These are phyloP conservation scores for Lasaia peninsularis DNA, from an alignment of 1,140 invertebrate genomes.

Conservation along the genomic window DNA sequence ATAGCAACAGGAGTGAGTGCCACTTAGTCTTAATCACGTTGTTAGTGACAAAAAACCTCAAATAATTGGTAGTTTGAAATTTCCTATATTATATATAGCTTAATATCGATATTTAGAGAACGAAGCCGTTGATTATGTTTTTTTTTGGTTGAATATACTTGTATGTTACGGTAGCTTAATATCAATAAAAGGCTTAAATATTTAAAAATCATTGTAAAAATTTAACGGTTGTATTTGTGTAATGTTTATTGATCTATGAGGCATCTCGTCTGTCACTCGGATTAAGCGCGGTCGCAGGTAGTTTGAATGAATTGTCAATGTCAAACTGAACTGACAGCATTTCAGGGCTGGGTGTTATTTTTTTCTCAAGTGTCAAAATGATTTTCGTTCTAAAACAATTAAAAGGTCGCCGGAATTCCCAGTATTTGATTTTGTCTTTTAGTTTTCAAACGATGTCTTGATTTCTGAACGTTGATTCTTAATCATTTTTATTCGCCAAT, in stretches of 20 bases:
- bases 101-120: no score
- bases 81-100: no score
- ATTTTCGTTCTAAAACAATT: constrained; percentile 2
- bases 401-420: neutral
- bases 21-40: no score
- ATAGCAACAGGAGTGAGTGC: no score
- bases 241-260: constrained; percentile 37
- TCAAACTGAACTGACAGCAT: constrained; percentile 44
- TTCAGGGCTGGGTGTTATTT: constrained; percentile 39
- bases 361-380: constrained; percentile 13
- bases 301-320: constrained; percentile 71
- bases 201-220: constrained; percentile 4
- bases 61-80: no score
- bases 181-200: no score
- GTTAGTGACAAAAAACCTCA: no score
- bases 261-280: constrained; percentile 55
- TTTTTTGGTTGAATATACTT: no score
- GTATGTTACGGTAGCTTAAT: no score
- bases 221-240: constrained; percentile 13
- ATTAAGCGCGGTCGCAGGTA: constrained; percentile 69
- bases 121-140: no score
- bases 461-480: neutral
- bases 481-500: neutral
- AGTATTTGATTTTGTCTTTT: neutral
- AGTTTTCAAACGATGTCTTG: neutral